Evolutionary conservation across 2,888 invertebrate genomes (phyloP).

Genomic region (Temnothorax rugatulus): DNA sequence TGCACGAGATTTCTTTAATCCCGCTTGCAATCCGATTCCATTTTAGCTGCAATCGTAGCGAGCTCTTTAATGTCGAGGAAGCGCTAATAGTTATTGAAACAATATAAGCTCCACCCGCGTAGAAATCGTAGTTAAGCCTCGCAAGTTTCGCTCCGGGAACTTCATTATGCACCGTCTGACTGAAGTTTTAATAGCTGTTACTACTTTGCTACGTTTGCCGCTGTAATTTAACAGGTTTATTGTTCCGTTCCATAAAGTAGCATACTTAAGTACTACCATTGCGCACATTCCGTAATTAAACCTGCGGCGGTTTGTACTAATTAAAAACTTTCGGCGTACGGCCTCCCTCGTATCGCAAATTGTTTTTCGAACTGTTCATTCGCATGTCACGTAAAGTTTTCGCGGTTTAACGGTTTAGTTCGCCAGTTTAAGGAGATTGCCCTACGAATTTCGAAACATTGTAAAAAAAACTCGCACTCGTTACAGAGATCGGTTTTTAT

Average conservation of each 20-base stretch:
- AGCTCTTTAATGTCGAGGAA: neutral
- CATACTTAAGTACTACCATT: conserved; percentile 53
- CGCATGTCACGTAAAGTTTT: conserved; percentile 23
- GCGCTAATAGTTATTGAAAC: conserved; percentile 38
- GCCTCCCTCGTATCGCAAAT: conserved; percentile 35
- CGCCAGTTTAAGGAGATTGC: neutral
- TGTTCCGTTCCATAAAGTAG: conserved; percentile 57
- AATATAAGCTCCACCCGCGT: conserved; percentile 31
- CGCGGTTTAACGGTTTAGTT: neutral
- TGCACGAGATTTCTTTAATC: neutral
- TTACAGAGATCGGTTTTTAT: neutral
- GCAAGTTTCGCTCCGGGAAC: conserved; percentile 47
- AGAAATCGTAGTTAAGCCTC: conserved; percentile 46
- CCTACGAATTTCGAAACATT: neutral
- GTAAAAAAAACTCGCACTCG: neutral
- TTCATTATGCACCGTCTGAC: conserved; percentile 49
- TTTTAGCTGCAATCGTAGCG: neutral
- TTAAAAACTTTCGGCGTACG: conserved; percentile 51
- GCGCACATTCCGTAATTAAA: conserved; percentile 55
- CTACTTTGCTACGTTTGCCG: conserved; percentile 56
- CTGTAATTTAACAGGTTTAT: conserved; percentile 57
- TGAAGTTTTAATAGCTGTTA: conserved; percentile 58
- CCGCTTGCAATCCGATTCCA: neutral
- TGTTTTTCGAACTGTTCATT: conserved; percentile 49
- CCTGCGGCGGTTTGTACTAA: conserved; percentile 52